phyloP scores from a whole-genome alignment of 2,888 invertebrate species.

The Drosophila ezoana region DNA sequence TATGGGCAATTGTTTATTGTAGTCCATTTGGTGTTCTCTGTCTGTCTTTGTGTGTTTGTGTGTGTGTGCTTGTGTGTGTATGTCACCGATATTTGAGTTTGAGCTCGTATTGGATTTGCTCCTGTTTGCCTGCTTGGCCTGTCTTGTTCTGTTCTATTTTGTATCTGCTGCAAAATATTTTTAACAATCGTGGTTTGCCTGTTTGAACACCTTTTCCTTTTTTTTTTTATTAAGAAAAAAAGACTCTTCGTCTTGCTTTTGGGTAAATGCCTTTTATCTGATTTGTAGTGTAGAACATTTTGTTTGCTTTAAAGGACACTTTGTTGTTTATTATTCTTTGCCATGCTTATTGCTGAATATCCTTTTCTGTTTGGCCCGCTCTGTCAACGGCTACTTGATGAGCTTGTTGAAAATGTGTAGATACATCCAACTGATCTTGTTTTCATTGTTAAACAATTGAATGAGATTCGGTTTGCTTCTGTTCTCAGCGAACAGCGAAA shows the following conservation, averaged over 20 bases:
- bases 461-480: slow-evolving; percentile 27
- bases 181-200: slow-evolving; percentile 81
- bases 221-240: slow-evolving; percentile 15
- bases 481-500: slow-evolving; percentile 25
- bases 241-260: slow-evolving; percentile 25
- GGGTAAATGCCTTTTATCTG: slow-evolving; percentile 61
- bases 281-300: slow-evolving; percentile 70
- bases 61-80: slow-evolving; percentile 32
- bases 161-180: slow-evolving; percentile 76
- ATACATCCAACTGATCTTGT: slow-evolving; percentile 66
- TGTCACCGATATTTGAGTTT: slow-evolving; percentile 35
- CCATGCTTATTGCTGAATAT: slow-evolving; percentile 65
- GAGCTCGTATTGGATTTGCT: slow-evolving; percentile 23
- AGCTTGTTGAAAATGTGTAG: slow-evolving; percentile 65
- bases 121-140: slow-evolving; percentile 37
- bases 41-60: slow-evolving; percentile 33
- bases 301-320: slow-evolving; percentile 78
- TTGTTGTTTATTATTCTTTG: slow-evolving; percentile 72
- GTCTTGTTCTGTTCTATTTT: slow-evolving; percentile 65
- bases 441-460: slow-evolving; percentile 64
- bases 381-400: slow-evolving; percentile 75
- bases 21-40: slow-evolving; percentile 7
- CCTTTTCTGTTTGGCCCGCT: slow-evolving; percentile 38
- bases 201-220: slow-evolving; percentile 80
- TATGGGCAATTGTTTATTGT: slow-evolving; percentile 75